A percentile compares a stretch with the other conserved stretches of the same genome.
Evolutionary conservation across 2,888 invertebrate species (phyloP).

Genomic region (Gymnoscelis rufifasciata): DNA sequence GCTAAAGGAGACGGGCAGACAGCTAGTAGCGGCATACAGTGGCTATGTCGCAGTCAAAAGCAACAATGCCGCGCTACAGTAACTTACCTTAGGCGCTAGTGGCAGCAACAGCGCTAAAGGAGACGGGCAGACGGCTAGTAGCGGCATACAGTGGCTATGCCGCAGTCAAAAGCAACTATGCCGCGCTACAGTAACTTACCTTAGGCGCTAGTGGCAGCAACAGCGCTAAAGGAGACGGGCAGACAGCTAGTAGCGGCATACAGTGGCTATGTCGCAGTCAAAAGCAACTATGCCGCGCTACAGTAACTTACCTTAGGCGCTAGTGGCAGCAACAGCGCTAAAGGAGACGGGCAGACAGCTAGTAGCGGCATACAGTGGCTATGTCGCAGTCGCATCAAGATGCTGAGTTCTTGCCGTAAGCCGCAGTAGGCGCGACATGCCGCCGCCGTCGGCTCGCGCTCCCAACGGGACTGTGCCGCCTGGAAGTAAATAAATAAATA

Average conservation of each 20-base stretch:
- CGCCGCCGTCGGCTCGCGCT: constrained; percentile 93
- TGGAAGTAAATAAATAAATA: too few species aligned
- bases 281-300: neutral
- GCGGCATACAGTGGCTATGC: too few species aligned
- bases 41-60: too few species aligned
- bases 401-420: constrained; percentile 95
- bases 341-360: constrained; percentile 92
- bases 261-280: neutral
- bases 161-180: too few species aligned
- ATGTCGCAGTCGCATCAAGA: constrained; percentile 91
- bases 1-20: too few species aligned
- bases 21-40: too few species aligned
- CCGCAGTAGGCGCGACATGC: constrained; percentile 98
- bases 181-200: neutral
- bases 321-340: constrained; percentile 92
- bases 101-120: too few species aligned
- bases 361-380: constrained; percentile 94
- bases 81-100: too few species aligned
- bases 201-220: neutral
- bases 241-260: neutral
- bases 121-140: too few species aligned
- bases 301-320: constrained; percentile 82
- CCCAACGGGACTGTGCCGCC: constrained; percentile 93
- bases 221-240: neutral
- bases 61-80: too few species aligned